Evolutionary conservation across 2,113 vertebrate species (phyloP), one percentile per base, ranked within the genome.

Genomic region (Asarcornis scutulata): DNA sequence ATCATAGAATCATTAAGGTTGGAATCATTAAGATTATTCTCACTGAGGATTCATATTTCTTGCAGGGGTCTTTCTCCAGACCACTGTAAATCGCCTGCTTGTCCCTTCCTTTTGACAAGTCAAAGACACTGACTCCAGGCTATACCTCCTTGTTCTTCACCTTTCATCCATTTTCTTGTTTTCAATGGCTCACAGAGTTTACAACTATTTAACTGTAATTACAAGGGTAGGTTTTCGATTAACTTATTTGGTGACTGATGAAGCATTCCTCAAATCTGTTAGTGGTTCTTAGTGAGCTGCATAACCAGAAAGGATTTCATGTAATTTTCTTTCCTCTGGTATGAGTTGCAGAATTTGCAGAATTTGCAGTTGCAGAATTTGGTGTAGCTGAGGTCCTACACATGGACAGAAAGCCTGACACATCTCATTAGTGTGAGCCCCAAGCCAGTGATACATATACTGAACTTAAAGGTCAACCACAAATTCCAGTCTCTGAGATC

Each of bases 381-480:
- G 34, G 26, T 90, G 60, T 63, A 88, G 48, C n/a, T 67, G 69
- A 93, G 26, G 22, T 86, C 56, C 48, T 50, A 63, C 25, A 74
- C 11, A n/a, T 15, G 21, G 58, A 76, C 25, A 88, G 52, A 78
- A 74, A 94, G 36, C 36, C 73, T 90, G 88, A 88, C 60, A 77
- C 52, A 46, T 83, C 68, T 83, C 64, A 86, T 80, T 67, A 95
- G 55, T 0, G 5, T 52, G 52, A 91, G 68, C 68, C 83, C 64
- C 69, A 81, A 78, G 86, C 88, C 73, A 93, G 88, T 78, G 79
- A 92, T 34, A 9, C 74, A 71, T 32, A 86, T 2, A 71, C 59
- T 84, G 64, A 90, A 75, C 68, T 80, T 74, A 83, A 90, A 95
- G 86, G 88, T 94, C 92, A 91, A 7, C 88, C 36, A 50, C 60